Evolutionary conservation across 2,797 vertebrate genomes (phyloP).

Genomic region (Enteromius paludinosus): DNA sequence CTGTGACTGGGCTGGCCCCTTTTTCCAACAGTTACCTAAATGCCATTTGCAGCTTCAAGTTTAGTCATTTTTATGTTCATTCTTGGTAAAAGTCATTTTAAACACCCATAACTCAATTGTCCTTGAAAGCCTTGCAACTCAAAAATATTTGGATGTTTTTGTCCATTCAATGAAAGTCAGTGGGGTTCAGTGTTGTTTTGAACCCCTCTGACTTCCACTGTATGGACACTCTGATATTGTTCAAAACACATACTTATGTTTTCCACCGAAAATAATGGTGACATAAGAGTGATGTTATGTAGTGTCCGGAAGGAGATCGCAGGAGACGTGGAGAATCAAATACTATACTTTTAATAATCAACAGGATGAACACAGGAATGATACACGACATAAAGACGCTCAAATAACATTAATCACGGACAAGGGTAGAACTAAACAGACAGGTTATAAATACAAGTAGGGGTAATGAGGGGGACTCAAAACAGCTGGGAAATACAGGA

Average conservation of each 20-base stretch:
- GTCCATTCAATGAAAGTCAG: not conserved
- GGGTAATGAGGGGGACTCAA: no score
- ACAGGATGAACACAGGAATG: no score
- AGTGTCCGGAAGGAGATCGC: no score
- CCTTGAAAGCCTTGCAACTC: not conserved
- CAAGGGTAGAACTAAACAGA: no score
- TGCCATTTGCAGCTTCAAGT: not conserved
- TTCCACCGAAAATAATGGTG: not conserved
- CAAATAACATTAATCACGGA: no score
- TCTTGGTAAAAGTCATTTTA: not conserved
- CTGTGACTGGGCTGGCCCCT: not conserved
- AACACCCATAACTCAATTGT: not conserved
- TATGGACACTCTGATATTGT: not conserved
- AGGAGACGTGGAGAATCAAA: no score
- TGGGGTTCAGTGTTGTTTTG: not conserved
- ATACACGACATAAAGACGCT: no score
- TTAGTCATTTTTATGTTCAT: not conserved
- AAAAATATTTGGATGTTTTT: slow-evolving; percentile 2
- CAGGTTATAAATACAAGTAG: no score
- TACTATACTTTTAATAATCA: no score
- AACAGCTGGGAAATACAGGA: no score
- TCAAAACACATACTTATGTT: not conserved
- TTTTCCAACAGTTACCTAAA: slow-evolving; percentile 1
- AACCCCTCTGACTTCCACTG: not conserved
- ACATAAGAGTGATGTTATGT: no score